A percentile compares a stretch with the other conserved stretches of the same genome.
phyloP scores from a whole-genome alignment of 2,113 vertebrate genomes.

The Oreochromis niloticus region DNA sequence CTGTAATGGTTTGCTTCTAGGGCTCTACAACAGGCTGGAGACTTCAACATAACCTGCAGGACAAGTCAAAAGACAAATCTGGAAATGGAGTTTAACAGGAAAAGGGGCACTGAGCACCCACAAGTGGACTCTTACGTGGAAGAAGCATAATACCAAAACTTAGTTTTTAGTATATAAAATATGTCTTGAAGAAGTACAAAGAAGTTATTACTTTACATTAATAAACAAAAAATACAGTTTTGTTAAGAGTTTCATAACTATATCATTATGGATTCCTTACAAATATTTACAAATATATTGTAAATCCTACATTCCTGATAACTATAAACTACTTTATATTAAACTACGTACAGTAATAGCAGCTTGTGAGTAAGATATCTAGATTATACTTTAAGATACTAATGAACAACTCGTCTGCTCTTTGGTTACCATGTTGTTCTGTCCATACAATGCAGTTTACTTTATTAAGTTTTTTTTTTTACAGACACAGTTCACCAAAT shows the following conservation, averaged over 20 bases:
- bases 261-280: neutral
- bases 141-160: neutral
- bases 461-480: neutral
- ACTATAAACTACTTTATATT: neutral
- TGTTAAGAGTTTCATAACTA: neutral
- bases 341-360: neutral
- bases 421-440: neutral
- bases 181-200: neutral
- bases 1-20: neutral
- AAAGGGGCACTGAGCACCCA: neutral
- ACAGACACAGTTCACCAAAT: neutral
- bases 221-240: neutral
- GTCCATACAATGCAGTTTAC: neutral
- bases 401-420: neutral
- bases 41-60: neutral
- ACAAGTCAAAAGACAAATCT: neutral
- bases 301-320: neutral
- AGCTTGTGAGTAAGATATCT: fast-evolving
- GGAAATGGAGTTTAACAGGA: neutral
- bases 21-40: neutral
- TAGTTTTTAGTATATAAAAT: neutral
- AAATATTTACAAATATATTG: too few species aligned
- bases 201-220: neutral
- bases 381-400: neutral
- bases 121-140: neutral